Base-by-base conservation (phyloP, 30 jellyfish, hydroid and myxozoan genomes). In the Mastigias papua region DNA sequence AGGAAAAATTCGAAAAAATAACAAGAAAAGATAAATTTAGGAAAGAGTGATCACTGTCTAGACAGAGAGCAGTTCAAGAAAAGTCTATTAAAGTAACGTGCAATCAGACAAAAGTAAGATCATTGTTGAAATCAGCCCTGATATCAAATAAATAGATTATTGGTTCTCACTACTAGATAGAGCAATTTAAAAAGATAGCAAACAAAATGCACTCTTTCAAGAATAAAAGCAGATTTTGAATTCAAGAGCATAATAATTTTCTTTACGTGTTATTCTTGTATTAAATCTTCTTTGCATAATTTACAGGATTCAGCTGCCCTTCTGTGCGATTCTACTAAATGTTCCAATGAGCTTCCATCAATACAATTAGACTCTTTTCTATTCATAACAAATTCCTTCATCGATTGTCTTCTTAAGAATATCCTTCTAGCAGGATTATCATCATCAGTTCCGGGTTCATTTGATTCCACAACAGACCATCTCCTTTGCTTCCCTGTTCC, bases 291-390 rank as follows among this genome's bases (percentile, higher is more conserved):
- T 58, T 69, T 81, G 61, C 96, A 87, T 16, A 87, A 57, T 31
- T 75, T 87, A 73, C 96, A 87, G 9, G 81, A 22, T 27, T 87
- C 96, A 23, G 96, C 82, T n/a, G 87, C 66, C 30, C 50, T 76
- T 50, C 89, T 76, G 68, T 87, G 96, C 28, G 89, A 48, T 2
- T 87, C 80, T 25, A 87, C 89, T 0, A 87, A 73, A 22, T 87
- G 90, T 46, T 87, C 96, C 76, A 87, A 57, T 15, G 92, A 67
- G 37, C 86, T 48, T 11, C 92, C 92, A 57, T 83, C 87, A 20
- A 83, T 69, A 58, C 86, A 67, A 27, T 62, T 83, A 9, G 92
- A 83, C 42, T 83, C 86, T 29, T 83, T 83, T 42, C 76, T 70
- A 35, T 61, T 48, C 78, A 33, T 19, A 15, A 70, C 76, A 64